Evolutionary conservation across 2,888 invertebrate species (phyloP).

Genomic region (Callinectes sapidus): DNA sequence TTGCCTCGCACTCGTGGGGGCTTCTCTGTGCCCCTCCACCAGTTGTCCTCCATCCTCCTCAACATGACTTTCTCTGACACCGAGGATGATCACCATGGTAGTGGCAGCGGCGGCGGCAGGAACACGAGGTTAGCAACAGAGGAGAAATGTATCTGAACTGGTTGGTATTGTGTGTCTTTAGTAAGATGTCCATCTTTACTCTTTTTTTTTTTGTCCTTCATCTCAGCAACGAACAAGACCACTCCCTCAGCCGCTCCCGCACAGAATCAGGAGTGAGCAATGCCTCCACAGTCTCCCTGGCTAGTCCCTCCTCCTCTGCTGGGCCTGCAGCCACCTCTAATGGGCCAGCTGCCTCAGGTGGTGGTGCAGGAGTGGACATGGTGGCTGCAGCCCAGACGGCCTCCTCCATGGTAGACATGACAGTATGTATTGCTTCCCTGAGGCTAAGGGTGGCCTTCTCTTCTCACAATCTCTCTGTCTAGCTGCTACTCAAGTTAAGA

Average conservation of each 20-base stretch:
- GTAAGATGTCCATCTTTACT: background rate
- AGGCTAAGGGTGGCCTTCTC: background rate
- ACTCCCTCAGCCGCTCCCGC: constrained; percentile 57
- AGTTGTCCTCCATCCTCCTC: constrained; percentile 56
- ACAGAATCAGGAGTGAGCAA: constrained; percentile 68
- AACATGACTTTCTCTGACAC: constrained; percentile 71
- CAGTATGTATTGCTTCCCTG: background rate
- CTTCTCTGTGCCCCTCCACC: constrained; percentile 54
- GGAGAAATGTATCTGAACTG: background rate
- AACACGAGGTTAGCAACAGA: constrained; percentile 41
- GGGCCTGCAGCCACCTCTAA: constrained; percentile 39
- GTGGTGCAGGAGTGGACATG: background rate
- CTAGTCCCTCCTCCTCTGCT: constrained; percentile 51
- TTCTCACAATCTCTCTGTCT: background rate
- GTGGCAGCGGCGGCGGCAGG: background rate
- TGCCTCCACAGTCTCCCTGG: constrained; percentile 61
- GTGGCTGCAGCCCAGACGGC: constrained; percentile 23
- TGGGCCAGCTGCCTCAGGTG: constrained; percentile 25
- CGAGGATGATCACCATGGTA: constrained; percentile 67
- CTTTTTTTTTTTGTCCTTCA: constrained; percentile 7
- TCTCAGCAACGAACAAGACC: constrained; percentile 46
- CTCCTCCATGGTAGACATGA: background rate
- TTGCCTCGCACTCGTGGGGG: constrained; percentile 43
- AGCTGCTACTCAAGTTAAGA: background rate
- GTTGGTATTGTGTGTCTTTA: background rate